Percentiles rank a stretch among this genome's conserved stretches.
Evolutionary conservation across 2,113 vertebrate species (phyloP).

Genomic region (Campylorhamphus procurvoides): DNA sequence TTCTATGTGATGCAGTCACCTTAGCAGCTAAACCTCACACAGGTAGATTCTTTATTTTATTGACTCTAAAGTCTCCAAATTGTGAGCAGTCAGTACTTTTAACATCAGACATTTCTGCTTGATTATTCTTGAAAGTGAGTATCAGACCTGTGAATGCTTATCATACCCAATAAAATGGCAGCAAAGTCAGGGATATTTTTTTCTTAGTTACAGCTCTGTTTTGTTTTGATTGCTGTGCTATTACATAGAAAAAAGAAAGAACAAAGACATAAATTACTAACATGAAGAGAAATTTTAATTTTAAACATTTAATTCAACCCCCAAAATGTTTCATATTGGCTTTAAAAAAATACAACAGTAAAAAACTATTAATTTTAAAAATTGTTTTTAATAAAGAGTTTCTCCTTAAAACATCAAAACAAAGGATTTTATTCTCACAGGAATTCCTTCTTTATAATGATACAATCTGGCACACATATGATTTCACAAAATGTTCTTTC

Average conservation of each 20-base stretch:
- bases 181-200: background rate
- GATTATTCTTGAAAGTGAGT: background rate
- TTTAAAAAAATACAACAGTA: background rate
- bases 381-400: background rate
- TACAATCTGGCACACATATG: background rate
- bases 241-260: background rate
- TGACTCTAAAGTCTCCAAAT: background rate
- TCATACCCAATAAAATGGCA: background rate
- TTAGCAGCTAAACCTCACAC: background rate
- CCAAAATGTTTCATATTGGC: background rate
- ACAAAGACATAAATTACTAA: constrained; percentile 6
- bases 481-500: constrained; percentile 31
- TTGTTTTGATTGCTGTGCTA: constrained; percentile 19
- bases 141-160: background rate
- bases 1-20: background rate
- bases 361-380: background rate
- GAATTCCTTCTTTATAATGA: constrained; percentile 14
- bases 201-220: background rate
- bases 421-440: background rate
- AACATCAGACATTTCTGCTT: background rate
- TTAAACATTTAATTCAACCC: background rate
- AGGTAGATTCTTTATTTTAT: background rate
- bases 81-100: background rate
- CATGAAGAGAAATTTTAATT: background rate
- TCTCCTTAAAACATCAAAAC: background rate